Percentiles rank a stretch among this genome's conserved stretches.
phyloP scores from a whole-genome alignment of 2,888 invertebrate species.

The Idaea straminata region DNA sequence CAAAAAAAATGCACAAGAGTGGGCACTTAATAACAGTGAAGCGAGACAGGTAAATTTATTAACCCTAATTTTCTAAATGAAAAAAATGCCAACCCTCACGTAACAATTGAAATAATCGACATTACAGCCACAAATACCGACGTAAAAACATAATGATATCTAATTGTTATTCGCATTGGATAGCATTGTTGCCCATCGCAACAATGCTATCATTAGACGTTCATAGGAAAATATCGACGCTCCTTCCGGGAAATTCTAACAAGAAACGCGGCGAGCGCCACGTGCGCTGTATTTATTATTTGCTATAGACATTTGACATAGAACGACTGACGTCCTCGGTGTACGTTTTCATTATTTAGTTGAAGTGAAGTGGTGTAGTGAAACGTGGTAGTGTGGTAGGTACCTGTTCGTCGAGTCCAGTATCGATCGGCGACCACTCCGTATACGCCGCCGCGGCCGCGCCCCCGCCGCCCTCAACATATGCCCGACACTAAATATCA shows the following conservation, averaged over 20 bases:
- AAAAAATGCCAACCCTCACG: background rate
- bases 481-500: conserved; percentile 52
- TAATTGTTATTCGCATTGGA: background rate
- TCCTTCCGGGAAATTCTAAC: conserved; percentile 28
- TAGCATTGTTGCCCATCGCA: conserved; percentile 13
- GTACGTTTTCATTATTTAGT: conserved; percentile 70
- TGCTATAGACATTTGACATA: conserved; percentile 53
- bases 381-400: conserved; percentile 29
- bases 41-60: background rate
- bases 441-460: conserved; percentile 35
- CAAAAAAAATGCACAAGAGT: background rate
- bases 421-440: conserved; percentile 40
- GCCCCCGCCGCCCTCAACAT: conserved; percentile 37
- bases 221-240: conserved; percentile 26
- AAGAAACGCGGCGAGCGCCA: conserved; percentile 30
- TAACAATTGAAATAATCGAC: background rate
- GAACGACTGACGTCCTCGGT: conserved; percentile 22
- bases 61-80: background rate
- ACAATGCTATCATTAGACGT: conserved; percentile 20
- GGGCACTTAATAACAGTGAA: background rate
- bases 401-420: conserved; percentile 40
- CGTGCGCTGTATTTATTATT: conserved; percentile 25
- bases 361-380: conserved; percentile 32
- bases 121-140: conserved; percentile 1
- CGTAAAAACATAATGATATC: conserved; percentile 1